Percentiles rank a stretch among this genome's conserved stretches.
Conservation (phyloP, 2,797 vertebrate genomes). For the Sphaeramia orbicularis region DNA sequence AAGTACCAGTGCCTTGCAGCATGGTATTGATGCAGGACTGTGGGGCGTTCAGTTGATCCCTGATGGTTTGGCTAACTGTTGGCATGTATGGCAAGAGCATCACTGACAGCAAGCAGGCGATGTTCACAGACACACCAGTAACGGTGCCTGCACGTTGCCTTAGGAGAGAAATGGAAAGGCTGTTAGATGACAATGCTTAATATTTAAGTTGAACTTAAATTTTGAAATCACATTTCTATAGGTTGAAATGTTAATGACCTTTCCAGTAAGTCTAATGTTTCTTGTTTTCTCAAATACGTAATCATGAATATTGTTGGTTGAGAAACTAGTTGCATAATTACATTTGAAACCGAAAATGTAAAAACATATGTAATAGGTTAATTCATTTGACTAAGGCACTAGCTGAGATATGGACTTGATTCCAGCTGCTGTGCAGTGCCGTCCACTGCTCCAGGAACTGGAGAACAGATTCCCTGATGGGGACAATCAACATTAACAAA, state of each 20-base stretch:
- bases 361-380: no score
- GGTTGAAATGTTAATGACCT: background rate
- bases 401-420: no score
- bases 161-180: constrained; percentile 19
- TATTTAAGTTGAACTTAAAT: background rate
- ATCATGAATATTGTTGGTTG: no score
- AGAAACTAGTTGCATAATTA: no score
- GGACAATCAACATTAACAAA: no score
- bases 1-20: constrained; percentile 81
- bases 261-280: no score
- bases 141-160: constrained; percentile 92
- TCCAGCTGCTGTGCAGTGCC: no score
- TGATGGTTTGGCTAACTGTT: constrained; percentile 88
- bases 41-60: constrained; percentile 88
- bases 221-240: background rate
- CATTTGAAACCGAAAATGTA: no score
- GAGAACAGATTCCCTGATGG: no score
- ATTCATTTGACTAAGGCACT: no score
- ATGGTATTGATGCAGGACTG: constrained; percentile 71
- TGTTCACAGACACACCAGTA: constrained; percentile 92
- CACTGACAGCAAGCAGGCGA: constrained; percentile 89
- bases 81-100: constrained; percentile 95
- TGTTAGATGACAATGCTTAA: background rate
- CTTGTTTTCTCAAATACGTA: no score
- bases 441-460: no score